These are phyloP conservation scores for Artibeus lituratus DNA, from an alignment of 2,797 vertebrate species.

Conservation along the genomic window DNA sequence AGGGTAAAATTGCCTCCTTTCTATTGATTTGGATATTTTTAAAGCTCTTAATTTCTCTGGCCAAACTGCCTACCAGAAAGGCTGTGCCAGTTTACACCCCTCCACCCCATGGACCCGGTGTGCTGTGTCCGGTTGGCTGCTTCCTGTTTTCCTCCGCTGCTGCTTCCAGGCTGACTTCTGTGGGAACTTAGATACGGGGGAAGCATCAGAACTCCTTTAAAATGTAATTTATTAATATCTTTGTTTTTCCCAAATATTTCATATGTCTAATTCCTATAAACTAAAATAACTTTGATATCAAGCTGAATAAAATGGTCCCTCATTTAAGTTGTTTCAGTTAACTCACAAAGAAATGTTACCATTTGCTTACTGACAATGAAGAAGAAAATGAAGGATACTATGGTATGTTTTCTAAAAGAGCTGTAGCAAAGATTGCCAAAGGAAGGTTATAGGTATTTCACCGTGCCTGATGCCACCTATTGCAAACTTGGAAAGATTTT, in stretches of 20 bases:
- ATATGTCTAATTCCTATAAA: background rate
- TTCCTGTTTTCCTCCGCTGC: background rate
- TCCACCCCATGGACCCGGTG: background rate
- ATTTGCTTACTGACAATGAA: slow-evolving; percentile 5
- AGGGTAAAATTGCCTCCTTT: background rate
- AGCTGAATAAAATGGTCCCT: background rate
- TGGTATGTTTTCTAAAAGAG: background rate
- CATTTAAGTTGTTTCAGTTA: background rate
- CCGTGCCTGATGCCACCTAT: background rate
- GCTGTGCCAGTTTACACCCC: too few species aligned
- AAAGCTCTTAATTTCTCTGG: background rate
- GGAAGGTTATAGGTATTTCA: background rate
- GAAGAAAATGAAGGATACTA: background rate
- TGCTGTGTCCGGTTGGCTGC: background rate
- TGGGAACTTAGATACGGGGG: background rate
- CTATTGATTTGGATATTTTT: background rate
- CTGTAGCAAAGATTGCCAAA: background rate
- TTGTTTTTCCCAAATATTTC: background rate
- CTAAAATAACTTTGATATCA: slow-evolving; percentile 1
- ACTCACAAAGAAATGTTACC: background rate
- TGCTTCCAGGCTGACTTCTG: background rate
- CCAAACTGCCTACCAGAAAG: background rate
- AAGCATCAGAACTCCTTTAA: background rate
- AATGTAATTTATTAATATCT: background rate
- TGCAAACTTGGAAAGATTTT: background rate